Percentiles rank a stretch among this genome's conserved stretches.
These are phyloP conservation scores for Propsilocerus akamusi DNA, from an alignment of 1,140 invertebrate species.

Conservation along the genomic window DNA sequence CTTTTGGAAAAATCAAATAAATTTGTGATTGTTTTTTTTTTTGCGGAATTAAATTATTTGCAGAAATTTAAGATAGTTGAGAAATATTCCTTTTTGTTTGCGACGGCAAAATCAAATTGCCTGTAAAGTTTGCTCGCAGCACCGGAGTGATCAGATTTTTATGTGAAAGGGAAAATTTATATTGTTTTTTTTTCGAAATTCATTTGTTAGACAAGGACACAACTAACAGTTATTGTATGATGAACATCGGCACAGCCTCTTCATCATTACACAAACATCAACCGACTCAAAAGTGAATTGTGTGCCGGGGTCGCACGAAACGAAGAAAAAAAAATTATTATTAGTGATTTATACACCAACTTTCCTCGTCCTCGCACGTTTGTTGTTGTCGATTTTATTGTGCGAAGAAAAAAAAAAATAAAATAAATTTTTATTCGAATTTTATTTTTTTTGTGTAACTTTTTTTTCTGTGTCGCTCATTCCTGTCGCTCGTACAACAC, in stretches of 20 bases:
- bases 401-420: not conserved
- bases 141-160: no score
- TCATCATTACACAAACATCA: conserved; percentile 1
- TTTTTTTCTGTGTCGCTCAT: not conserved
- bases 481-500: not conserved
- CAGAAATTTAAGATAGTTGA: no score
- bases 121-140: no score
- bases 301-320: not conserved
- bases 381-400: not conserved
- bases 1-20: no score
- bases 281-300: not conserved
- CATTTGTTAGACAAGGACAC: no score
- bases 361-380: not conserved
- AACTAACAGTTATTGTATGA: no score
- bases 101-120: no score
- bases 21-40: no score
- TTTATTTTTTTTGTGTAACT: not conserved
- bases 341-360: conserved; percentile 2
- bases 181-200: no score
- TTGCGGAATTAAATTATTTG: no score
- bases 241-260: conserved; percentile 3
- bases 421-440: not conserved
- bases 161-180: no score
- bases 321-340: not conserved
- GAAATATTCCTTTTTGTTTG: no score